Evolutionary conservation across 2,888 invertebrate genomes (phyloP), one percentile per base, ranked within the genome.

Genomic region (Meiosimyza platycephala): DNA sequence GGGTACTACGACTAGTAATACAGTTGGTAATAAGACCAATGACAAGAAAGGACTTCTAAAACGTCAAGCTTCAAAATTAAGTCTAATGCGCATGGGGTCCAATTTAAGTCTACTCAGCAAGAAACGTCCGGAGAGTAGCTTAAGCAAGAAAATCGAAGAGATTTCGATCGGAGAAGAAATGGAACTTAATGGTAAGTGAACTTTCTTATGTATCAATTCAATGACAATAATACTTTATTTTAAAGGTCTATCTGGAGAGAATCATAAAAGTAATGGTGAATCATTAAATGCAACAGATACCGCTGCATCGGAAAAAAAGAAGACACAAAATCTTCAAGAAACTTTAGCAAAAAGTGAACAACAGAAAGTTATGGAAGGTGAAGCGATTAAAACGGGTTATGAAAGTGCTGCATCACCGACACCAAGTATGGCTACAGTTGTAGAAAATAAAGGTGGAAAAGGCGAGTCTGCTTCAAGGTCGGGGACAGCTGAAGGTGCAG

Each of bases 311-410:
- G 7, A 6, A 6, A 70, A 82, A 79, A 74, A 87, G 85, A 74
- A 85, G 85, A 77, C 78, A 86, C 72, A 83, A 81, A 28, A 83
- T 85, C 78, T 76, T 83, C 47, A 87, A 86, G 76, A 81, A 78
- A 9, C 40, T 7, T 40, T 9, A 22, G 77, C 86, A 12, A 87
- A 87, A 70, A 83, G 74, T 50, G 85, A 40, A 0, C 9, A 40
- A 0, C 40, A 40, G 40, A 40, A 5, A 78, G 77, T 6, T 76
- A 76, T 3, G 28, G 72, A 40, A 9, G 40, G 40, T 40, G 40
- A 40, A 40, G 6, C 40, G 40, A 40, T 40, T 40, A 40, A 40
- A 40, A 40, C 40, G 6, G 70, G 70, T 18, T 70, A 70, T 48
- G 79, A 80, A 13, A 77, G 77, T 51, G 80, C 78, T 7, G 77